Percentiles rank a stretch among this genome's conserved stretches.
Evolutionary conservation across 1,140 invertebrate genomes (phyloP).

Genomic region (honey bee (Apis mellifera)): DNA sequence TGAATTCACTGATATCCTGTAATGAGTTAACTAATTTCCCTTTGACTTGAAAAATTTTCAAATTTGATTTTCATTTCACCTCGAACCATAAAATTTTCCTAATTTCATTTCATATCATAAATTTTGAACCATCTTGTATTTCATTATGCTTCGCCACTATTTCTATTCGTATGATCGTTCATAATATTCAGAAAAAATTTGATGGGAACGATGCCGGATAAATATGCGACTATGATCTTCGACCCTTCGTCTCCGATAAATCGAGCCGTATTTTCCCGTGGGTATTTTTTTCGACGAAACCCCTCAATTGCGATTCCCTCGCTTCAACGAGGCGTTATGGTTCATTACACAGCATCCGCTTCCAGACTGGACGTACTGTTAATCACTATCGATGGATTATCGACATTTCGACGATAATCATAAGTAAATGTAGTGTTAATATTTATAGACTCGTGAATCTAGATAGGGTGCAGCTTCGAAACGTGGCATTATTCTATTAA

Average conservation of each 20-base stretch:
- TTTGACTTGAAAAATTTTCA: too few relatives aligned
- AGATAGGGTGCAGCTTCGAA: not conserved
- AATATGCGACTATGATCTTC: constrained; percentile 12
- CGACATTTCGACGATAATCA: constrained; percentile 1
- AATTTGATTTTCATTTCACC: too few relatives aligned
- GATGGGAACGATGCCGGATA: not conserved
- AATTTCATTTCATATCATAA: too few relatives aligned
- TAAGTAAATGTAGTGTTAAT: constrained; percentile 8
- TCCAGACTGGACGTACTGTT: constrained; percentile 6
- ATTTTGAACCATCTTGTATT: too few relatives aligned
- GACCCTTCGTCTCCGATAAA: not conserved
- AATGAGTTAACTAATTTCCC: too few relatives aligned
- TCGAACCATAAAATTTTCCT: too few relatives aligned
- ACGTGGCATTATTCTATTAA: not conserved
- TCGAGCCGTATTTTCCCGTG: not conserved
- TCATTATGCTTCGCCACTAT: too few relatives aligned
- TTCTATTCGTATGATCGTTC: too few relatives aligned
- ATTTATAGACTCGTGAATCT: constrained; percentile 11
- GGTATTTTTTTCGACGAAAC: not conserved
- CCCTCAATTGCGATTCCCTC: not conserved
- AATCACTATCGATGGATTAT: constrained; percentile 18
- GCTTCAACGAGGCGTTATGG: constrained; percentile 2
- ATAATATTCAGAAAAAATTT: not conserved
- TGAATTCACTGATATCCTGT: too few relatives aligned
- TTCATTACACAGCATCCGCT: constrained; percentile 16